These are phyloP conservation scores for Enteromius mattozi DNA, from an alignment of 2,797 vertebrate genomes.

Conservation along the genomic window DNA sequence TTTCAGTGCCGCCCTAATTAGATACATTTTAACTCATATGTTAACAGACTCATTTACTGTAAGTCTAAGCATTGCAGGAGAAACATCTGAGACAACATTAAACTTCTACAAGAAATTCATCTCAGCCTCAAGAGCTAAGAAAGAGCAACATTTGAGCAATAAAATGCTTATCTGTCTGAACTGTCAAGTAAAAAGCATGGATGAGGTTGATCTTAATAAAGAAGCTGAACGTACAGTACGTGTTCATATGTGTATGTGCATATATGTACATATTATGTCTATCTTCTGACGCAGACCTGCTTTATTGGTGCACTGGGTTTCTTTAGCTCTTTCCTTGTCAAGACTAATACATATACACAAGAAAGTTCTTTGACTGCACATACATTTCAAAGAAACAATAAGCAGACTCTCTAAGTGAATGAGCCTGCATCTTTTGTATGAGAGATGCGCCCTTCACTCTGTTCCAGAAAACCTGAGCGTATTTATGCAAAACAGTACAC, in stretches of 20 bases:
- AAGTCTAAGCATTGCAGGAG: background rate
- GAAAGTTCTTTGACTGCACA: background rate
- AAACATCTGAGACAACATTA: background rate
- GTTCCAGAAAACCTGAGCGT: constrained; percentile 65
- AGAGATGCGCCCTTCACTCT: constrained; percentile 25
- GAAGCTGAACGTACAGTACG: background rate
- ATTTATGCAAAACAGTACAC: constrained; percentile 79
- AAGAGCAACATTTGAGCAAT: background rate
- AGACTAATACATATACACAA: background rate
- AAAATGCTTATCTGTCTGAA: background rate
- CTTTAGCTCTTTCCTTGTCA: background rate
- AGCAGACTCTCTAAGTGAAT: constrained; percentile 2
- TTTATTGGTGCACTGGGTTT: background rate
- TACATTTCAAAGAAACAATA: constrained; percentile 17
- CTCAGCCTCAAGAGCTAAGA: background rate
- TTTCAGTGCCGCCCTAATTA: background rate
- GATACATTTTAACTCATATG: background rate
- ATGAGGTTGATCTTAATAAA: background rate
- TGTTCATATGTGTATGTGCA: background rate
- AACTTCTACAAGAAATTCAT: background rate
- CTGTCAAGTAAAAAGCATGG: background rate
- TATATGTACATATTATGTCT: no score
- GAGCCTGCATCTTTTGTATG: constrained; percentile 5
- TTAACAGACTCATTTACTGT: background rate
- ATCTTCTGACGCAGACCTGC: background rate